These are phyloP conservation scores for Cynodonichthys magdalenae DNA, from an alignment of 2,797 vertebrate genomes.

Conservation along the genomic window DNA sequence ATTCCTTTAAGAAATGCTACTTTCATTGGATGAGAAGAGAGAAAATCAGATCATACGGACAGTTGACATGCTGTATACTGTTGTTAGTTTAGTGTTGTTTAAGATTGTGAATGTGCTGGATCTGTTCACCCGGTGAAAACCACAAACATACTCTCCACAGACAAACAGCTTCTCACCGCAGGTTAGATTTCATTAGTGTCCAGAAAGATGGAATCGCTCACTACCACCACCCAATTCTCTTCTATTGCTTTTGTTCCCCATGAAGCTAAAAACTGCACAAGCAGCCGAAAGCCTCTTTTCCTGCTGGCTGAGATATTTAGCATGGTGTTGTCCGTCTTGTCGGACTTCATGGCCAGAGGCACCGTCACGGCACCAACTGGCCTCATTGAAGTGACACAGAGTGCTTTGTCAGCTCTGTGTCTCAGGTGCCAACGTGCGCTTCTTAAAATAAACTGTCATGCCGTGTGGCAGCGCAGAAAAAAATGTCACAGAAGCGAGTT, in stretches of 20 bases:
- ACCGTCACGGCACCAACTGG: constrained; percentile 59
- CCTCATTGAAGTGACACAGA: constrained; percentile 65
- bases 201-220: constrained; percentile 28
- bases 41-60: background rate
- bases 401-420: constrained; percentile 73
- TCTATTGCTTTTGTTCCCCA: constrained; percentile 17
- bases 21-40: background rate
- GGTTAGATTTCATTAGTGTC: constrained; percentile 39
- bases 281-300: constrained; percentile 48
- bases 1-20: no score
- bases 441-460: constrained; percentile 75
- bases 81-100: background rate
- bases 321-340: constrained; percentile 60
- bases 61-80: no score
- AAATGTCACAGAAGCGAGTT: constrained; percentile 63
- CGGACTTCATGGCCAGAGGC: constrained; percentile 51
- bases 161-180: constrained; percentile 29
- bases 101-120: constrained; percentile 33
- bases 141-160: constrained; percentile 36
- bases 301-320: constrained; percentile 47
- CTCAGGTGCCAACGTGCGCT: constrained; percentile 72
- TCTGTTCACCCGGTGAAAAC: constrained; percentile 38
- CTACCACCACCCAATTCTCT: constrained; percentile 8
- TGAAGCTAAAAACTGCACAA: constrained; percentile 42
- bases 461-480: constrained; percentile 60